Conservation (phyloP, 2,797 vertebrate species). For the Carapus acus region DNA sequence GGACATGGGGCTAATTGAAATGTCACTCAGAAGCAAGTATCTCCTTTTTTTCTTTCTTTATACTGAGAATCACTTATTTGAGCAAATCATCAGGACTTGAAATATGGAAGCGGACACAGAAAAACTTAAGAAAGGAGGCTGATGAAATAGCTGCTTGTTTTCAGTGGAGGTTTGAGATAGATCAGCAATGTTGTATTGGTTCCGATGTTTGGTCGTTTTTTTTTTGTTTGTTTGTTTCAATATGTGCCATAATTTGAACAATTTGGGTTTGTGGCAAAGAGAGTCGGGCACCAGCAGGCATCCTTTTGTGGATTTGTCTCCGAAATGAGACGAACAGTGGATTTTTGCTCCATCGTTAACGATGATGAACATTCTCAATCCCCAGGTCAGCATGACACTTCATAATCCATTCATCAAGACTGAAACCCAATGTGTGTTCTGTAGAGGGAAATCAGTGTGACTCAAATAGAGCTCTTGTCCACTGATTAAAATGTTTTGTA, state of each 20-base stretch:
- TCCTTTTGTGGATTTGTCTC: too few species aligned
- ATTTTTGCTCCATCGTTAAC: constrained; percentile 20
- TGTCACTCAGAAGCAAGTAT: constrained; percentile 68
- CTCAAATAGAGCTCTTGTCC: constrained; percentile 67
- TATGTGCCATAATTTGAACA: too few species aligned
- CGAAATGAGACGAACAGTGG: neutral
- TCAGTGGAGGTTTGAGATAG: too few species aligned
- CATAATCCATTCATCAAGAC: constrained; percentile 59
- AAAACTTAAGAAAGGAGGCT: constrained; percentile 25
- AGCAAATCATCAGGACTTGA: constrained; percentile 56
- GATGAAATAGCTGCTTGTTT: neutral
- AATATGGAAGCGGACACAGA: constrained; percentile 53
- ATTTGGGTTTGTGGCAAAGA: too few species aligned
- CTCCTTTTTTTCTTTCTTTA: constrained; percentile 40
- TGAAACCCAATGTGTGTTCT: constrained; percentile 40
- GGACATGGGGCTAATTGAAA: constrained; percentile 74
- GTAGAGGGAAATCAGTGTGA: constrained; percentile 59
- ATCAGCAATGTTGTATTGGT: too few species aligned
- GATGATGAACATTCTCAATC: constrained; percentile 42
- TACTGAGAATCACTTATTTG: constrained; percentile 53
- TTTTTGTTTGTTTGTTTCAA: neutral
- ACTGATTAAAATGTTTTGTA: constrained; percentile 56
- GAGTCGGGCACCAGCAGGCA: too few species aligned
- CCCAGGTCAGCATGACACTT: constrained; percentile 44
- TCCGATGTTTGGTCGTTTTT: neutral